phyloP scores from a whole-genome alignment of 2,113 vertebrate genomes.

The Mixornis gularis region DNA sequence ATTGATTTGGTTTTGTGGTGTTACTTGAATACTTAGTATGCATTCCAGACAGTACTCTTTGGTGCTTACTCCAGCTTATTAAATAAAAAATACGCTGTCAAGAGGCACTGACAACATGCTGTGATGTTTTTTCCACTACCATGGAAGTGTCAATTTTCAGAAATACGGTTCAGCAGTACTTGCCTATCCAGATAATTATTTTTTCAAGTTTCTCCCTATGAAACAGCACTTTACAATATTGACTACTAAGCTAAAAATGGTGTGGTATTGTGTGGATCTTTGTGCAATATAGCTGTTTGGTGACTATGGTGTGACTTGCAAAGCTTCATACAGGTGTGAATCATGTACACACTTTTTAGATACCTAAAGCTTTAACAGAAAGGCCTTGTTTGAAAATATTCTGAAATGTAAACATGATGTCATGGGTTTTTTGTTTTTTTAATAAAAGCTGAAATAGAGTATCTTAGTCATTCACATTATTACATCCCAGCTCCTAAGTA shows the following conservation, averaged over 20 bases:
- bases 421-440: background rate
- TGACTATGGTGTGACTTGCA: slow-evolving; percentile 41
- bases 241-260: slow-evolving; percentile 61
- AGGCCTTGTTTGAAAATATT: slow-evolving; percentile 53
- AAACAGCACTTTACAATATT: slow-evolving; percentile 84
- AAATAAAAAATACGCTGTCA: background rate
- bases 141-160: background rate
- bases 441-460: slow-evolving; percentile 65
- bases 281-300: slow-evolving; percentile 77
- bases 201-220: slow-evolving; percentile 10
- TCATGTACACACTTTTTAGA: slow-evolving; percentile 48
- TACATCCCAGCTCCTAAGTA: background rate
- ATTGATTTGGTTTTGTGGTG: background rate
- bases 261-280: slow-evolving; percentile 56
- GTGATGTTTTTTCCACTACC: background rate
- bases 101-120: background rate
- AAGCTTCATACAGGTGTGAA: slow-evolving; percentile 30
- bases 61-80: background rate
- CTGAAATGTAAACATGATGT: slow-evolving; percentile 56
- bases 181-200: slow-evolving; percentile 2
- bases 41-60: background rate
- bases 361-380: slow-evolving; percentile 63
- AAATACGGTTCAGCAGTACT: slow-evolving; percentile 31
- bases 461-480: slow-evolving; percentile 1
- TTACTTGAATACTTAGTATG: slow-evolving; percentile 24